Percentiles rank a stretch among this genome's conserved stretches.
These are phyloP conservation scores for Melanotus villosus DNA, from an alignment of 2,888 invertebrate species.

Conservation along the genomic window DNA sequence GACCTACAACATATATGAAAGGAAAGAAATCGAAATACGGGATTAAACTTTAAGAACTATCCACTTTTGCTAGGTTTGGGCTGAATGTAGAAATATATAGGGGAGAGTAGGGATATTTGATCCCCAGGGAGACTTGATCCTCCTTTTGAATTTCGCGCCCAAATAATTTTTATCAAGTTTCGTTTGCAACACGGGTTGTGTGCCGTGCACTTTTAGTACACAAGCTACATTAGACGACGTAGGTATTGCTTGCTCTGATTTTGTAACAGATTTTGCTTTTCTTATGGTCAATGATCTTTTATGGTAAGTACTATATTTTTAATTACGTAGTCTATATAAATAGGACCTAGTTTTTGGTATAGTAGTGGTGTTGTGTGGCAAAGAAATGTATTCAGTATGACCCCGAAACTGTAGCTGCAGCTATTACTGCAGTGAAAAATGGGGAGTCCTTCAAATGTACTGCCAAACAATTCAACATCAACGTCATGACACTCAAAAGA, in stretches of 20 bases:
- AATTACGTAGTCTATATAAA: background rate
- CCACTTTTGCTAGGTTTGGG: too few species aligned
- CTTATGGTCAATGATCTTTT: background rate
- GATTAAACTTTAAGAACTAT: too few species aligned
- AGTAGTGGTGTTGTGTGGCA: background rate
- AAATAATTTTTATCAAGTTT: background rate
- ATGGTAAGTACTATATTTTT: background rate
- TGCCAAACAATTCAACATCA: background rate
- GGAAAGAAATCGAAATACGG: too few species aligned
- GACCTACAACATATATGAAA: too few species aligned
- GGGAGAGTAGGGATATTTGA: constrained; percentile 8
- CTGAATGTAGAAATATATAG: background rate
- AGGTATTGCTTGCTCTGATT: background rate
- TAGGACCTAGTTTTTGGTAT: background rate
- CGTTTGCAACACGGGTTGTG: background rate
- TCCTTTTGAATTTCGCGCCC: background rate
- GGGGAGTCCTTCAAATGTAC: constrained; percentile 13
- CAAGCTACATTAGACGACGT: background rate
- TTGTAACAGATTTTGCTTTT: background rate
- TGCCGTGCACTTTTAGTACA: background rate
- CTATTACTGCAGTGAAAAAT: constrained; percentile 14
- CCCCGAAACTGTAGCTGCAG: background rate
- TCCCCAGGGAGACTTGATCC: constrained; percentile 11
- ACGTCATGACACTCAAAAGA: constrained; percentile 7
- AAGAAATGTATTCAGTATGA: background rate